These are phyloP conservation scores for Bolinopsis microptera DNA, from an alignment of 37 sponge, comb jelly and placozoan species.

Conservation along the genomic window DNA sequence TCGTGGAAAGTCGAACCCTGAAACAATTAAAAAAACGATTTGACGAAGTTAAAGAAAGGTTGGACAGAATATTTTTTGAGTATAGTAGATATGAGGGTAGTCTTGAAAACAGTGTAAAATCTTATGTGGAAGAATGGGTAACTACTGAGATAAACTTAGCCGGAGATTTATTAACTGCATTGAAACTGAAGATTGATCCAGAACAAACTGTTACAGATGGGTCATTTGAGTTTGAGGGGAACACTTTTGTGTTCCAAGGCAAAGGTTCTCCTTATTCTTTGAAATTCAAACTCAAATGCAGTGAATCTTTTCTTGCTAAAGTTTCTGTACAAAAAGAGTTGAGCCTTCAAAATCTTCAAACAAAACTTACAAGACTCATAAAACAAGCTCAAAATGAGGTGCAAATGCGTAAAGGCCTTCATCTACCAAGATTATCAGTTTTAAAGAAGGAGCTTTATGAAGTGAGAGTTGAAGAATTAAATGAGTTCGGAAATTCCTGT, in stretches of 20 bases:
- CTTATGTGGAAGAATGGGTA: not conserved
- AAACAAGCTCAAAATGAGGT: not conserved
- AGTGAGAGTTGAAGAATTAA: not conserved
- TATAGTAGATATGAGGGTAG: not conserved
- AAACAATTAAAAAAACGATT: not conserved
- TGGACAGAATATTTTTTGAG: not conserved
- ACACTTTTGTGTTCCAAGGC: not conserved
- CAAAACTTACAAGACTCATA: too few species aligned
- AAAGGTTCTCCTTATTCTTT: not conserved
- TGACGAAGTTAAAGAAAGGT: not conserved
- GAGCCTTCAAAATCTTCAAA: not conserved
- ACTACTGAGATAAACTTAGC: not conserved
- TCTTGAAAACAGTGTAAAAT: not conserved
- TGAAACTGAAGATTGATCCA: not conserved
- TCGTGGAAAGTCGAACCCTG: not conserved
- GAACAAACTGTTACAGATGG: not conserved
- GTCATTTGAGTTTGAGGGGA: not conserved
- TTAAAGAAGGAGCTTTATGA: not conserved
- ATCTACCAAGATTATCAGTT: not conserved
- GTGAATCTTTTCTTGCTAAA: not conserved
- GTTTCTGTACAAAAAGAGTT: not conserved
- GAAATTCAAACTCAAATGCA: not conserved
- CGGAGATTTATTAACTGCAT: not conserved
- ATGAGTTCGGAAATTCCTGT: not conserved
- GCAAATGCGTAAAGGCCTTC: not conserved